Conservation (phyloP, 2,113 vertebrate species). For the Eira barbara region DNA sequence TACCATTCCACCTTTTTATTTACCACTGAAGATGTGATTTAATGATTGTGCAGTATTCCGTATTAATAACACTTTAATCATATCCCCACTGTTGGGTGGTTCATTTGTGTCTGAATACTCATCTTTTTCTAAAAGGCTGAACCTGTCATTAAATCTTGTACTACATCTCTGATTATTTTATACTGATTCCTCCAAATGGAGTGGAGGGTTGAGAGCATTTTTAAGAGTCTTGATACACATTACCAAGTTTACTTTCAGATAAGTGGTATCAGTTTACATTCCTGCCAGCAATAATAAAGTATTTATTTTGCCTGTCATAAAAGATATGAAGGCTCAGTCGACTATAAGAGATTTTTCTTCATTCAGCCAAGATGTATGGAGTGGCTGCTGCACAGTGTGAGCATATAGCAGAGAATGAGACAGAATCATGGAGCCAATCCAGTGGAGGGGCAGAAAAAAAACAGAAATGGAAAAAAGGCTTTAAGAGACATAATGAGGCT, state of each 20-base stretch:
- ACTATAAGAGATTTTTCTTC: background rate
- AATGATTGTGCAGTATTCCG: background rate
- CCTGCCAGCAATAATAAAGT: background rate
- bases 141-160: background rate
- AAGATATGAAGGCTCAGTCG: background rate
- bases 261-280: background rate
- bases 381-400: background rate
- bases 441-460: background rate
- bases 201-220: background rate
- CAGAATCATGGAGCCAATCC: background rate
- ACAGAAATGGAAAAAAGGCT: background rate
- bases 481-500: background rate
- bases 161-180: background rate
- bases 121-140: background rate
- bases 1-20: background rate
- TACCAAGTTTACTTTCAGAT: background rate
- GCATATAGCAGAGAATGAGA: background rate
- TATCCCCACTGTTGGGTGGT: background rate
- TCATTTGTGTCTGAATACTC: background rate
- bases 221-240: background rate
- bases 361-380: background rate
- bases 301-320: background rate
- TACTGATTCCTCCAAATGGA: background rate
- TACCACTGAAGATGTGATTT: background rate
- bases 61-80: background rate